Base-by-base conservation (phyloP, 92 coral and sea anemone species). In the Epizoanthus stellaris region DNA sequence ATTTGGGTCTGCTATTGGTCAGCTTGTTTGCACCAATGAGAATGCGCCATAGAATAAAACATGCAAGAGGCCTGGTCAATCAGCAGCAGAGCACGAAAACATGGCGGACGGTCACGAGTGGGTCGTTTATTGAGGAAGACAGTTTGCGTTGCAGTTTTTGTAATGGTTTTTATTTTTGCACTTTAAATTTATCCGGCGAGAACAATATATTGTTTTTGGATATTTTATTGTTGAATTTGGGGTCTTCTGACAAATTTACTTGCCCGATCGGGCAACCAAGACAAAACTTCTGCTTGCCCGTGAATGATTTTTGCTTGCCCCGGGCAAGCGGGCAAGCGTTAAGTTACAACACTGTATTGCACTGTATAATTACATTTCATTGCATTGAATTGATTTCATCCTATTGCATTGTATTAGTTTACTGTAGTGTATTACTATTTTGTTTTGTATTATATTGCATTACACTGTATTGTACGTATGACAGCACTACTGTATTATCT, bases 221-320 rank as follows among this genome's bases (percentile, higher is more conserved):
- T 49, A 49, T 49, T 49, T 49, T 49, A 49, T 6, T 49, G 13
- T 49, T 7, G 11, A 49, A 49, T 49, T 6, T 49, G 76, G 65
- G 76, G 23, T 45, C 76, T 81, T 67, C 60, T 81, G 76, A 62
- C 85, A 80, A 80, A 63, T 80, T 65, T 80, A 66, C 85, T 81
- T 81, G 75, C 76, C 85, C 76, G 45, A 73, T 62, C 30, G 57
- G 85, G 75, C 85, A 80, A 63, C 85, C 85, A 79, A 62, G 19
- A 38, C 73, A 64, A 63, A 40, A 80, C 66, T 63, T 64, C 73
- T 63, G 84, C 84, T 80, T 80, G 84, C 70, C 56, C 30, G 73
- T 80, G 25, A 34, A 80, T 21, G 64, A 77, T 77, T 77, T 77
- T 77, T 77, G 83, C 83, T 77, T 77, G 83, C 69, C 69, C 69